These are phyloP conservation scores for Cololabis saira DNA, from an alignment of 2,113 vertebrate genomes.

Conservation along the genomic window DNA sequence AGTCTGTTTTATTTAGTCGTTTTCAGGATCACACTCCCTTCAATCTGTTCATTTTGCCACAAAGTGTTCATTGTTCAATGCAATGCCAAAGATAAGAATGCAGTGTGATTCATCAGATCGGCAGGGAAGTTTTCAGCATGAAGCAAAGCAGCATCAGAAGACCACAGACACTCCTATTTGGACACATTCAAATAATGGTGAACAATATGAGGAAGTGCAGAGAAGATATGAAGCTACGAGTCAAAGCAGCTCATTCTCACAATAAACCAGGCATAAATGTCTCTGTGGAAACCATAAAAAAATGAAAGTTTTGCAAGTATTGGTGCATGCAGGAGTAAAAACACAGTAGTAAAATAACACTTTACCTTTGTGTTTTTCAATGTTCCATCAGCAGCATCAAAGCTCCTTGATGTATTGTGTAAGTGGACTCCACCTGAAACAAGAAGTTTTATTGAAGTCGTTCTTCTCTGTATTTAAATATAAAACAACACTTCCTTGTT, in stretches of 20 bases:
- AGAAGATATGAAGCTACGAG: background rate
- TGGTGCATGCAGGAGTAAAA: too few species aligned
- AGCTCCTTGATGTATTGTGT: conserved; percentile 34
- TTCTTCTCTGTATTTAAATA: too few species aligned
- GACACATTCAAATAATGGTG: conserved; percentile 41
- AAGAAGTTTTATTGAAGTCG: background rate
- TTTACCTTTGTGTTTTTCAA: conserved; percentile 46
- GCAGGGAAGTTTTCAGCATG: background rate
- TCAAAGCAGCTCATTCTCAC: background rate
- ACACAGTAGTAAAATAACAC: background rate
- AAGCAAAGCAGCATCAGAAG: conserved; percentile 1
- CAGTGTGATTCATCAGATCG: too few species aligned
- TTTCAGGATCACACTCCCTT: too few species aligned
- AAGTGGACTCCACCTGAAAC: conserved; percentile 64
- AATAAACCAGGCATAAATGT: background rate
- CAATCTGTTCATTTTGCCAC: too few species aligned
- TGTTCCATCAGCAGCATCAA: conserved; percentile 32
- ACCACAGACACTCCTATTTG: conserved; percentile 32
- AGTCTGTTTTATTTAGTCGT: too few species aligned
- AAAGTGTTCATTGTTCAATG: too few species aligned
- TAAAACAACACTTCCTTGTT: conserved; percentile 1
- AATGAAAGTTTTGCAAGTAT: too few species aligned
- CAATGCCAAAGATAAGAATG: too few species aligned
- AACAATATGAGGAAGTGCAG: conserved; percentile 11
- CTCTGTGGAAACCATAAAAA: too few species aligned